Base-by-base conservation (phyloP, 2,113 vertebrate species). In the Cyanistes caeruleus region DNA sequence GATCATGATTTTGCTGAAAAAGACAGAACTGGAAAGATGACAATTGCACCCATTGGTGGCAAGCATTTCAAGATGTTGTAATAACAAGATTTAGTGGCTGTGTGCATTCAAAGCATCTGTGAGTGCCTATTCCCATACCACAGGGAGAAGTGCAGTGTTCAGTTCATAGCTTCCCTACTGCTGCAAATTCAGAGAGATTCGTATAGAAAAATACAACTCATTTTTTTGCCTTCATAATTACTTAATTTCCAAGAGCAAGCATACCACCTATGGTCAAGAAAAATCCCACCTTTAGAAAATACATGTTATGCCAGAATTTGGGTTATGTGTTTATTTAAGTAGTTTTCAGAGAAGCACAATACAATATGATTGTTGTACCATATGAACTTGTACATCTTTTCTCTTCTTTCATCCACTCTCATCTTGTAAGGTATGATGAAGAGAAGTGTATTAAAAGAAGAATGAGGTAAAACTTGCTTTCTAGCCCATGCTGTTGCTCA, bases 401-500 rank as follows among this genome's bases (percentile, higher is more conserved):
- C 90, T 97, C 60, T 95, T 98, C 95, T 68, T 96, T 94, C 92
- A 74, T 94, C 93, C 82, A 20, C 93, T 97, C 97, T 97, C 98
- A 97, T 91, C 95, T 98, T 94, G 83, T 96, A 99, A 99, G 99
- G 98, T 99, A 98, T 97, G 98, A 99, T 98, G 98, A 99, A 98
- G 98, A 99, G 95, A 98, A 97, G 97, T 98, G 96, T 98, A 97
- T 98, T 98, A 98, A 99, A 96, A 98, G 98, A 98, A 98, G 98
- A 97, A 98, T 98, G 97, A 99, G 99, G 99, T 99, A 99, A 99
- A 98, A 87, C 84, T 95, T 97, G 62, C 89, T 95, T 90, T 96
- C 62, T 94, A 87, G 86, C 88, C 97, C 69, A 16, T 70, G 94
- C 90, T 95, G 87, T 93, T 96, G 79, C 83, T 94, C 68, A 39